Evolutionary conservation across 2,797 vertebrate species (phyloP).

Genomic region (Chaetodon trifasciatus): DNA sequence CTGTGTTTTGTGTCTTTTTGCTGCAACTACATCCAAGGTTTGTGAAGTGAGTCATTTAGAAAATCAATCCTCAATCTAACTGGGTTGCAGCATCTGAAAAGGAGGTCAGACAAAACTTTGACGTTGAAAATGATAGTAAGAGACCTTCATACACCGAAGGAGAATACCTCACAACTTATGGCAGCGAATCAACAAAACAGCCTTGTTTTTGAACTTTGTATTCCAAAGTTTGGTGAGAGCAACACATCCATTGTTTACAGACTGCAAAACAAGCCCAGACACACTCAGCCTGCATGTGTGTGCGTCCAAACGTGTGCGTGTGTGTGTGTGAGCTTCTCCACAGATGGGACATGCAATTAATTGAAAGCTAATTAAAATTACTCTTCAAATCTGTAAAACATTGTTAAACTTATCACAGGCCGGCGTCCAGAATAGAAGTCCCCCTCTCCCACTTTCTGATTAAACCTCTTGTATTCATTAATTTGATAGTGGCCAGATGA

Average conservation of each 20-base stretch:
- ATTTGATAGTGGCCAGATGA: conserved; percentile 61
- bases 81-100: conserved; percentile 22
- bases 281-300: background rate
- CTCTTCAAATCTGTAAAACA: conserved; percentile 55
- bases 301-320: background rate
- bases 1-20: conserved; percentile 19
- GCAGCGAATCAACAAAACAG: conserved; percentile 25
- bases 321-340: conserved; percentile 14
- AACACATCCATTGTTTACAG: conserved; percentile 1
- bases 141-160: conserved; percentile 3
- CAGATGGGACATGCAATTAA: conserved; percentile 56
- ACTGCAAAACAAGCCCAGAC: conserved; percentile 29
- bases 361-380: conserved; percentile 74
- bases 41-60: conserved; percentile 35
- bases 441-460: conserved; percentile 56
- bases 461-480: conserved; percentile 69
- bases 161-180: conserved; percentile 4
- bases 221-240: conserved; percentile 33
- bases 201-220: conserved; percentile 5
- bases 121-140: conserved; percentile 20
- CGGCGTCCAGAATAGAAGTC: conserved; percentile 48
- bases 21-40: conserved; percentile 12
- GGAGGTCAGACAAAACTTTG: conserved; percentile 18
- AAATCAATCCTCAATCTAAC: conserved; percentile 25
- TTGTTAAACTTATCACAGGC: conserved; percentile 53